Conservation (phyloP, 2,888 invertebrate species). For the Autographa pulchrina region DNA sequence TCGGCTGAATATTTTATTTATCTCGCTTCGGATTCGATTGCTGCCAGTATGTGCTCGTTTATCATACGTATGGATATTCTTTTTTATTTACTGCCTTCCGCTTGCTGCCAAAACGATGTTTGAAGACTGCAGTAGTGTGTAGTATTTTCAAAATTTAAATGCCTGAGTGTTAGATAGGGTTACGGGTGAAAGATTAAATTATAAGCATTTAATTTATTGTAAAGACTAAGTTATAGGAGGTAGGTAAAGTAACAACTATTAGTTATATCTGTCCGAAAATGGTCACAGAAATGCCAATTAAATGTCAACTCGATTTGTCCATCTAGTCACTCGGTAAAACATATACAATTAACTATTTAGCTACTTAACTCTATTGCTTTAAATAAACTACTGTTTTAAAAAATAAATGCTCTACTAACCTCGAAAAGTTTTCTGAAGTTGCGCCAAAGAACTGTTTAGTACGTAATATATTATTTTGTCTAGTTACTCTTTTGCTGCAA, state of each 20-base stretch:
- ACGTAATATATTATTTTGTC: not conserved
- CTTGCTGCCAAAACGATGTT: not conserved
- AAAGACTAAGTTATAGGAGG: no score
- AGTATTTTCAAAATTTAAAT: not conserved
- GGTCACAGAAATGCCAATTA: no score
- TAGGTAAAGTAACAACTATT: no score
- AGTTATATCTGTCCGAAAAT: no score
- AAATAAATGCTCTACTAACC: constrained; percentile 12
- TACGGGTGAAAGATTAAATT: no score
- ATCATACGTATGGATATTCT: constrained; percentile 31
- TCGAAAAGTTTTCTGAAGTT: constrained; percentile 22
- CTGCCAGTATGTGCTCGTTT: constrained; percentile 29
- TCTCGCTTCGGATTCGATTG: constrained; percentile 41
- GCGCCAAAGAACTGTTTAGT: constrained; percentile 25
- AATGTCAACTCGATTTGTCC: no score
- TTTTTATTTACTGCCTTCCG: constrained; percentile 18
- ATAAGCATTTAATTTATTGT: no score
- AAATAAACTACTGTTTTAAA: not conserved
- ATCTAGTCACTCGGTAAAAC: no score
- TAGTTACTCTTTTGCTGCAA: constrained; percentile 10
- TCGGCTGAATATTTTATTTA: constrained; percentile 53
- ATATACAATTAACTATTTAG: not conserved
- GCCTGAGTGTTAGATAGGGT: no score
- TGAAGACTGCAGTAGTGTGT: not conserved
- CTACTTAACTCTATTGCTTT: not conserved